Conservation (phyloP, 64 coral and sea anemone genomes). For the Pocillopora damicornis region DNA sequence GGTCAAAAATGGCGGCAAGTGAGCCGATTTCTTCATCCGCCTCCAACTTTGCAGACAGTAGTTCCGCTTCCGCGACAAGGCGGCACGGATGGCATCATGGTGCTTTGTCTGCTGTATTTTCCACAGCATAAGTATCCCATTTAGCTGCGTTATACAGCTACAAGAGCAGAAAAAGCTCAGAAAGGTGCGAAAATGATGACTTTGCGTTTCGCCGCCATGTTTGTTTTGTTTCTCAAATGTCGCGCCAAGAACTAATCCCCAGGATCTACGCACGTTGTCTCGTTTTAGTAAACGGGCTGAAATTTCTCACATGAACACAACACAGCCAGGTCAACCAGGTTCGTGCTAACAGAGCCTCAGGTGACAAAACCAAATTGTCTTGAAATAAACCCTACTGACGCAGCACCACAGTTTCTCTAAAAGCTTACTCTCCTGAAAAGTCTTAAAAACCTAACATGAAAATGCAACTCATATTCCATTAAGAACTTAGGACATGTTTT, state of each 20-base stretch:
- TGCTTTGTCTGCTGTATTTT: constrained; percentile 27
- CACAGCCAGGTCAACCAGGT: too few species aligned
- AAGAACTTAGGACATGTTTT: too few species aligned
- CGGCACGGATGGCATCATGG: neutral
- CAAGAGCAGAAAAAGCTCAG: constrained; percentile 36
- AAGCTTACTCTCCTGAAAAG: too few species aligned
- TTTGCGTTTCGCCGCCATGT: constrained; percentile 42
- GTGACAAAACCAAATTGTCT: too few species aligned
- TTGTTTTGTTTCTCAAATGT: constrained; percentile 38
- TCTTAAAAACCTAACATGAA: too few species aligned
- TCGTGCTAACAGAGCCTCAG: too few species aligned
- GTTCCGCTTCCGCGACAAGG: constrained; percentile 1
- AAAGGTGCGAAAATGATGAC: constrained; percentile 1
- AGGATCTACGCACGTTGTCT: constrained; percentile 16
- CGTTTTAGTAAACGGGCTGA: neutral
- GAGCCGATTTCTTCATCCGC: neutral
- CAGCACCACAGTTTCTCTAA: too few species aligned
- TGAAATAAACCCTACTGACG: too few species aligned
- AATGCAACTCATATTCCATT: too few species aligned
- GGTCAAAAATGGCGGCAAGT: too few species aligned
- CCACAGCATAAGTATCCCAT: constrained; percentile 35
- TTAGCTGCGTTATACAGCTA: constrained; percentile 25
- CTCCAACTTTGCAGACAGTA: neutral
- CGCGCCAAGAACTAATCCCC: neutral
- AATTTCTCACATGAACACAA: constrained; percentile 4